Evolutionary conservation across 2,797 vertebrate genomes (phyloP).

Genomic region (Anolis apletophallus): DNA sequence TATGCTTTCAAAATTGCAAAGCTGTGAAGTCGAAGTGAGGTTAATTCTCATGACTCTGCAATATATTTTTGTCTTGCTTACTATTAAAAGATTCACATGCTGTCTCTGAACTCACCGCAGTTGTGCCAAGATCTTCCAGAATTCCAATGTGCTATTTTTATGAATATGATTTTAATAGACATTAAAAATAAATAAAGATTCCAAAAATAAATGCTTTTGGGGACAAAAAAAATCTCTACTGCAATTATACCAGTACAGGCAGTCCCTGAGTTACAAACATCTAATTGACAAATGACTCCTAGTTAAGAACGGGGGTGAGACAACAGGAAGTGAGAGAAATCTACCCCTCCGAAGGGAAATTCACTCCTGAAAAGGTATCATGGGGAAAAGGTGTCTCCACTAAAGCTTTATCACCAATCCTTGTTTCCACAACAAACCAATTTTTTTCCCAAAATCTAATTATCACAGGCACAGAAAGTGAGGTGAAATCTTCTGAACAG

Average conservation of each 20-base stretch:
- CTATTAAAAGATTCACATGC: background rate
- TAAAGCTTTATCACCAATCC: too few species aligned
- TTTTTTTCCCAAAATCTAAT: too few species aligned
- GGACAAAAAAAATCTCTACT: background rate
- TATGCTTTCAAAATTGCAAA: background rate
- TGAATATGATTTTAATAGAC: background rate
- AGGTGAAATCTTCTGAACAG: too few species aligned
- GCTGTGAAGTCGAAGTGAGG: constrained; percentile 12
- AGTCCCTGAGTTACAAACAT: too few species aligned
- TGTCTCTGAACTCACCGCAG: background rate
- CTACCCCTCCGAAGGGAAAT: too few species aligned
- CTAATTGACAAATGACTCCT: too few species aligned
- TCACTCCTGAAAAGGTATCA: too few species aligned
- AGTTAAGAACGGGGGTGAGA: too few species aligned
- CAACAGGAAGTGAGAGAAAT: too few species aligned
- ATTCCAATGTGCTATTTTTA: background rate
- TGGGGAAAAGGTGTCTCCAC: too few species aligned
- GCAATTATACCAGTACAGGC: background rate
- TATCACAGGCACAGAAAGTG: too few species aligned
- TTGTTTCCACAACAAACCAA: too few species aligned
- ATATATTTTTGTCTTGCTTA: background rate
- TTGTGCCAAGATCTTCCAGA: background rate
- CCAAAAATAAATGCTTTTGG: background rate
- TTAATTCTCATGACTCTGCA: background rate
- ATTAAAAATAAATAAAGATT: background rate